phyloP scores from a whole-genome alignment of 2,113 vertebrate species.

The Vulpes vulpes region DNA sequence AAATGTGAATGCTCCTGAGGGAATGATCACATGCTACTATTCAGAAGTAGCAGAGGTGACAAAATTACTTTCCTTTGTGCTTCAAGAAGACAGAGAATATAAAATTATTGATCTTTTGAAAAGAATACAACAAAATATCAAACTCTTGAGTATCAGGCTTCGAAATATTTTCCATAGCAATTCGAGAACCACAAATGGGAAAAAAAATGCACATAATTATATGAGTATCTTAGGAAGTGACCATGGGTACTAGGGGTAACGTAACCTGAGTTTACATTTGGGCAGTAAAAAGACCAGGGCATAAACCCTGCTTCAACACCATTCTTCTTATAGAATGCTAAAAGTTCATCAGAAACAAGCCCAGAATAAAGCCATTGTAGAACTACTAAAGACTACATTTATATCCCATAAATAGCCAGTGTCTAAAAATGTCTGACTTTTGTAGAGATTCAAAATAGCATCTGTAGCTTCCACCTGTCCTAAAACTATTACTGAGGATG shows the following conservation, averaged over 20 bases:
- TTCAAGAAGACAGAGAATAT: constrained; percentile 40
- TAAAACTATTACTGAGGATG: not conserved
- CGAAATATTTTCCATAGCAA: constrained; percentile 39
- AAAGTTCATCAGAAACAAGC: constrained; percentile 28
- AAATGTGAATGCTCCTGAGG: not conserved
- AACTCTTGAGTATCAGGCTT: constrained; percentile 7
- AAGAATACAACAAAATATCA: constrained; percentile 45
- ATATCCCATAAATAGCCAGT: constrained; percentile 1
- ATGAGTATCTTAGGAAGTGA: not conserved
- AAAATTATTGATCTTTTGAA: constrained; percentile 48
- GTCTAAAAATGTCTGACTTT: not conserved
- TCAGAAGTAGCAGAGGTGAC: constrained; percentile 16
- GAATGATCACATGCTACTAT: not conserved
- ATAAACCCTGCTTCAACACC: constrained; percentile 55
- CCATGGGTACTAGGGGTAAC: not conserved
- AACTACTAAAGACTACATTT: not conserved
- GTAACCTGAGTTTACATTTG: not conserved
- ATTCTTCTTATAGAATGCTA: constrained; percentile 76
- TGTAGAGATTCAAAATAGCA: not conserved
- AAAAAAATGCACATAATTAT: not conserved
- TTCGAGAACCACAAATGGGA: not conserved
- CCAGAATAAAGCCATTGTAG: not conserved
- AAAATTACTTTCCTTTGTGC: constrained; percentile 31
- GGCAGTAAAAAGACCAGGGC: not conserved
- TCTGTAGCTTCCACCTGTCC: not conserved